Percentiles rank a stretch among this genome's conserved stretches.
Conservation (phyloP, 2,888 invertebrate genomes). For the Stegophylla sp. region DNA sequence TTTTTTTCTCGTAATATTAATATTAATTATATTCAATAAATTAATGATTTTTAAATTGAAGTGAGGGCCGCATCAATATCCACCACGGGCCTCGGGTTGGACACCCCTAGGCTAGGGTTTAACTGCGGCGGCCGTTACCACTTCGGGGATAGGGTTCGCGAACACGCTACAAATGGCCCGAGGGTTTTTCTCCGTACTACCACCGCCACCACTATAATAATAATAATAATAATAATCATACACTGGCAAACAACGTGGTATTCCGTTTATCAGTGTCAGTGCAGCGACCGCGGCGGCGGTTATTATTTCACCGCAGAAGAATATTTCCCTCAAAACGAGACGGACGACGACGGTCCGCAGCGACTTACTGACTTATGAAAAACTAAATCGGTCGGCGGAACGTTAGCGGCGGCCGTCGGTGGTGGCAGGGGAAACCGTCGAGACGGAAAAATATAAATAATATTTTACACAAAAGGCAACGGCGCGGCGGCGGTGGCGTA, state of each 20-base stretch:
- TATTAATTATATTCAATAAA: neutral
- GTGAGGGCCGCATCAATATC: too few relatives aligned
- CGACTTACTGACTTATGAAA: neutral
- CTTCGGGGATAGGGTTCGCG: neutral
- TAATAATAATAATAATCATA: too few relatives aligned
- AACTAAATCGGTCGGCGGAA: neutral
- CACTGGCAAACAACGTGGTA: neutral
- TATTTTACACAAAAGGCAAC: constrained; percentile 24
- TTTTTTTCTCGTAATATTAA: constrained; percentile 4
- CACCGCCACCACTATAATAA: too few relatives aligned
- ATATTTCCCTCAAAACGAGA: neutral
- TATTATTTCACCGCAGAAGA: neutral
- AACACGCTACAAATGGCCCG: neutral
- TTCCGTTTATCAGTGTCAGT: constrained; percentile 23
- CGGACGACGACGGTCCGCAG: too few relatives aligned
- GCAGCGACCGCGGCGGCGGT: neutral
- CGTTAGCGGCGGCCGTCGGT: too few relatives aligned
- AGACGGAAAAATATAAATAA: constrained; percentile 36
- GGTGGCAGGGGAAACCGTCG: neutral
- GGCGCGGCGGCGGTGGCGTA: too few relatives aligned
- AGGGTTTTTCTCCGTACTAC: neutral
- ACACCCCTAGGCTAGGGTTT: too few relatives aligned
- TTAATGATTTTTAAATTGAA: too few relatives aligned
- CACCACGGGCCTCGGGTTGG: too few relatives aligned
- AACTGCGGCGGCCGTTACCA: too few relatives aligned